Conservation (phyloP, 1,140 invertebrate species). For the Myzus persicae region DNA sequence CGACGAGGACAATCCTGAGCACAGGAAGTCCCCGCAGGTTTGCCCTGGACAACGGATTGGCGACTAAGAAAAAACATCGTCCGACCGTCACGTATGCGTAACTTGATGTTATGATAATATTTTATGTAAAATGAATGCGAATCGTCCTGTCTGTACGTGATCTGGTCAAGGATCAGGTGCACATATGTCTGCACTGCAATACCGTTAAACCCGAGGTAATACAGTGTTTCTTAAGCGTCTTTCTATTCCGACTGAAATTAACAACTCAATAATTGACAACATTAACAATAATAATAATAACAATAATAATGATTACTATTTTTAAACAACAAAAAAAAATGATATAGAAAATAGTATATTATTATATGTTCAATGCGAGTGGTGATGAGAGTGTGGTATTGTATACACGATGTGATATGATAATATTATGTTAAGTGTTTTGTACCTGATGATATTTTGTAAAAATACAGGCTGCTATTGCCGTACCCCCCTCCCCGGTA, state of each 20-base stretch:
- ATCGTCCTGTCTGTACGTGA: slow-evolving; percentile 38
- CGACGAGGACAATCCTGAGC: not conserved
- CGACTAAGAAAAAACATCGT: not conserved
- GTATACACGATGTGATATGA: not conserved
- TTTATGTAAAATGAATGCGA: not conserved
- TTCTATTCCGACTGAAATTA: too few species aligned
- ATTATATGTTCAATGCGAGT: not conserved
- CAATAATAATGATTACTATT: not conserved
- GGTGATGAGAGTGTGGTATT: not conserved
- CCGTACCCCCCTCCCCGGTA: not conserved
- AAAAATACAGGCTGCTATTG: not conserved
- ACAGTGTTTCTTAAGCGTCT: too few species aligned
- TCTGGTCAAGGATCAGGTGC: not conserved
- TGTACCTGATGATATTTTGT: not conserved
- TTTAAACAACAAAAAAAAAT: not conserved
- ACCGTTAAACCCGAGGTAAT: not conserved
- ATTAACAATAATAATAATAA: not conserved
- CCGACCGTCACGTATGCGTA: not conserved
- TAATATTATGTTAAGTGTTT: not conserved
- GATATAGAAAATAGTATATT: not conserved
- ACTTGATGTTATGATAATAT: not conserved
- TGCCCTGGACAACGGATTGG: not conserved
- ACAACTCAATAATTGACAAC: too few species aligned
- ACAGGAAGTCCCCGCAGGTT: too few species aligned
- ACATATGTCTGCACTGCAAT: not conserved